Percentiles rank a stretch among this genome's conserved stretches.
Conservation (phyloP, 2,888 invertebrate species). For the Lomographa bimaculata region DNA sequence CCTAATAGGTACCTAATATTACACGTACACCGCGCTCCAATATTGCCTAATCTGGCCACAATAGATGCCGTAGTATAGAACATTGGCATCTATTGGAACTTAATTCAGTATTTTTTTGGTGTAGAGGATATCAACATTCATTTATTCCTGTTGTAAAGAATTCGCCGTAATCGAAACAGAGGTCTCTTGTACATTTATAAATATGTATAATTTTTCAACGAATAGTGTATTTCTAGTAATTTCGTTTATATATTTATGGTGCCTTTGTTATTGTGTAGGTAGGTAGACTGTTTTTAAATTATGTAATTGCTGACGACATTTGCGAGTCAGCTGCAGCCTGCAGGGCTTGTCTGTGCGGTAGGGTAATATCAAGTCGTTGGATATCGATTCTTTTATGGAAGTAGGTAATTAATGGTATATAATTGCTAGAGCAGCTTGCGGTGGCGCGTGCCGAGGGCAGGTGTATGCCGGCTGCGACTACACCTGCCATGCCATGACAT, state of each 20-base stretch:
- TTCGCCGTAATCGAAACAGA: slow-evolving; percentile 32
- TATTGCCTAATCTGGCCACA: slow-evolving; percentile 1
- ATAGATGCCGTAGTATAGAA: too few relatives aligned
- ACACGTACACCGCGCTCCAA: background rate
- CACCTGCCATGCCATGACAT: slow-evolving; percentile 75
- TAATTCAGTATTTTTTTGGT: slow-evolving; percentile 30
- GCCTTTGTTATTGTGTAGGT: too few relatives aligned
- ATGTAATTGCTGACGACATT: slow-evolving; percentile 43
- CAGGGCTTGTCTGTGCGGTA: slow-evolving; percentile 38
- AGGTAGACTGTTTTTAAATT: too few relatives aligned
- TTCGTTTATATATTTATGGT: slow-evolving; percentile 28
- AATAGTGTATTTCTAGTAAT: slow-evolving; percentile 39
- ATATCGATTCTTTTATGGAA: slow-evolving; percentile 54
- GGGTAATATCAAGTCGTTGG: slow-evolving; percentile 50
- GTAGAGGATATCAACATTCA: slow-evolving; percentile 43
- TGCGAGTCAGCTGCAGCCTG: slow-evolving; percentile 59
- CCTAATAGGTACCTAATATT: slow-evolving; percentile 26
- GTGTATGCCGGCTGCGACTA: slow-evolving; percentile 74
- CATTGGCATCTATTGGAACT: too few relatives aligned
- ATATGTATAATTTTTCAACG: slow-evolving; percentile 34
- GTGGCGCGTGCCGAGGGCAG: slow-evolving; percentile 72
- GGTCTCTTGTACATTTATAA: slow-evolving; percentile 38
- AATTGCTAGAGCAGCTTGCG: slow-evolving; percentile 74
- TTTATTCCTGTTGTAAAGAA: slow-evolving; percentile 44
- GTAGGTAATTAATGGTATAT: slow-evolving; percentile 50